Conservation (phyloP, 2,113 vertebrate genomes). For the Pseudonaja textilis region DNA sequence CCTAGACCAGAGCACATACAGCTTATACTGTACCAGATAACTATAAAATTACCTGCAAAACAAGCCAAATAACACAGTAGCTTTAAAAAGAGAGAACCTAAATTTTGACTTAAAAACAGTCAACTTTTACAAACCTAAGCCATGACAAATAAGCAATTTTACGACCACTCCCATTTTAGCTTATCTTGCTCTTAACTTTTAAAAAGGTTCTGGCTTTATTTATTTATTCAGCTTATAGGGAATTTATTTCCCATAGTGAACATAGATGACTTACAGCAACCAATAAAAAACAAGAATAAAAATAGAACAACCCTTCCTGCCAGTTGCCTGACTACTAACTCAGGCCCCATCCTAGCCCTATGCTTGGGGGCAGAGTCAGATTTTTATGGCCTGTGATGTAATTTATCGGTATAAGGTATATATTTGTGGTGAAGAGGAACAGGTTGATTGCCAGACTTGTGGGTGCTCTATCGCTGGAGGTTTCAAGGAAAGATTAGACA, state of each 20-base stretch:
- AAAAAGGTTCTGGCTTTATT: not conserved
- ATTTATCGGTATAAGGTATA: not conserved
- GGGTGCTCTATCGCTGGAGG: no score
- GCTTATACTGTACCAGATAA: not conserved
- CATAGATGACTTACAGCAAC: not conserved
- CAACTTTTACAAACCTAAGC: not conserved
- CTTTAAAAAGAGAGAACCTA: not conserved
- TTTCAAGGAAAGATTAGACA: no score
- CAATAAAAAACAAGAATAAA: not conserved
- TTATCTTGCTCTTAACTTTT: not conserved
- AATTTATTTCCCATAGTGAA: not conserved
- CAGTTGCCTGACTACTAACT: not conserved
- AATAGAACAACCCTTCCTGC: not conserved
- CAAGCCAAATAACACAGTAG: not conserved
- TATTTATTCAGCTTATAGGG: not conserved
- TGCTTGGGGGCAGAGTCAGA: not conserved
- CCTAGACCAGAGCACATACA: not conserved
- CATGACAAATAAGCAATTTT: not conserved
- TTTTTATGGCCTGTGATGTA: not conserved
- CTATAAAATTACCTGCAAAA: not conserved
- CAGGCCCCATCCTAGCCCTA: not conserved
- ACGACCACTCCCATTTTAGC: not conserved
- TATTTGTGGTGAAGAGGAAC: not conserved
- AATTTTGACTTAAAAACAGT: not conserved
- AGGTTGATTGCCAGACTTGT: no score